These are phyloP conservation scores for Brachyhypopomus gauderio DNA, from an alignment of 2,113 vertebrate species.

Conservation along the genomic window DNA sequence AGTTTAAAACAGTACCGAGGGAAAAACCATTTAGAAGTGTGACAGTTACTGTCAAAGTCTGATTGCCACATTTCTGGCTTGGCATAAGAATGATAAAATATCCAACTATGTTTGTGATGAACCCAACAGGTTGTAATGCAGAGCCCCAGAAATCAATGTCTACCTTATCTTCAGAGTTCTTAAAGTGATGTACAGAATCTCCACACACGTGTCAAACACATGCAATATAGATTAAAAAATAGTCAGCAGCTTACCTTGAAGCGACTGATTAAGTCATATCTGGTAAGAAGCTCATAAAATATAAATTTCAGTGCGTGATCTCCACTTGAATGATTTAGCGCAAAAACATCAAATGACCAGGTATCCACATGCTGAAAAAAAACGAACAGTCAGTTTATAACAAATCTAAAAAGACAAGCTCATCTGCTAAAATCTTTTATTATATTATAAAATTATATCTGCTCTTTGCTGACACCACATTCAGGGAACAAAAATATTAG, in stretches of 20 bases:
- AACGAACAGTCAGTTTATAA: not conserved
- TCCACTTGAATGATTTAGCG: slow-evolving; percentile 88
- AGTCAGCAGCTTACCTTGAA: slow-evolving; percentile 84
- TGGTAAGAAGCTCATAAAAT: slow-evolving; percentile 94
- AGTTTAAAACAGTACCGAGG: not conserved
- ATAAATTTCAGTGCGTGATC: slow-evolving; percentile 95
- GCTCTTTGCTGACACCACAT: not conserved
- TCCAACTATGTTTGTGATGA: not conserved
- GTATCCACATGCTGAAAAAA: slow-evolving; percentile 84
- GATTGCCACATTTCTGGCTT: not conserved
- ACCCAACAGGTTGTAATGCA: not conserved
- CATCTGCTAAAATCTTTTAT: too few species aligned
- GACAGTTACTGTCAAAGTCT: not conserved
- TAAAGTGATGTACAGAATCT: not conserved
- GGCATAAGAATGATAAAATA: not conserved
- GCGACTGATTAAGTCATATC: slow-evolving; percentile 91
- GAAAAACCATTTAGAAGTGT: not conserved
- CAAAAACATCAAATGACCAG: slow-evolving; percentile 97
- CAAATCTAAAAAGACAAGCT: too few species aligned
- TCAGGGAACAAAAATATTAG: not conserved
- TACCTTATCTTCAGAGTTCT: not conserved
- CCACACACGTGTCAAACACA: not conserved
- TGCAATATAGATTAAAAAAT: not conserved
- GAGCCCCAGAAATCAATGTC: not conserved
- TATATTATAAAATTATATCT: not conserved